Evolutionary conservation across 2,113 vertebrate genomes (phyloP).

Genomic region (Brachionichthys hirsutus): DNA sequence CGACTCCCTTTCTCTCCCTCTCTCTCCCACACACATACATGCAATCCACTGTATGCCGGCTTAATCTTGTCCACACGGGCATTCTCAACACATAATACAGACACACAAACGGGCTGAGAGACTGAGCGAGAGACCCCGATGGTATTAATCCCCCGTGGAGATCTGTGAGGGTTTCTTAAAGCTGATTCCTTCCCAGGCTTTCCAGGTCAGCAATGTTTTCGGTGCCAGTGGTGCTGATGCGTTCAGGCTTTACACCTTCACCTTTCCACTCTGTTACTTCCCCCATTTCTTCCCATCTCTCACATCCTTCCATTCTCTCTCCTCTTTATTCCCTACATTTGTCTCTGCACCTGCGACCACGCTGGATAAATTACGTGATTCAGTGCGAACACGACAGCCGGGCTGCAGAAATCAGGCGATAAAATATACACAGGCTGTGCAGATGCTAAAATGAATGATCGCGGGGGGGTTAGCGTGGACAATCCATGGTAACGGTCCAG

Average conservation of each 20-base stretch:
- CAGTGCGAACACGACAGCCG: background rate
- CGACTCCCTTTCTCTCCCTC: conserved; percentile 11
- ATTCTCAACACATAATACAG: conserved; percentile 12
- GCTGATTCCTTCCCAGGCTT: conserved; percentile 65
- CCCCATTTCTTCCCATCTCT: conserved; percentile 42
- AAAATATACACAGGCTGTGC: background rate
- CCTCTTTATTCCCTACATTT: conserved; percentile 12
- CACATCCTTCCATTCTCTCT: conserved; percentile 8
- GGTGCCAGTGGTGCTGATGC: conserved; percentile 53
- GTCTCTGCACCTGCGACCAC: background rate
- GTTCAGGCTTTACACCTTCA: conserved; percentile 63
- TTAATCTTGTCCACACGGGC: conserved; percentile 23
- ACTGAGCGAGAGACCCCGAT: conserved; percentile 45
- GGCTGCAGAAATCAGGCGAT: background rate
- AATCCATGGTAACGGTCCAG: too few species aligned
- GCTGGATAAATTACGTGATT: conserved; percentile 9
- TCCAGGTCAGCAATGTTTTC: conserved; percentile 71
- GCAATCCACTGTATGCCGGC: conserved; percentile 15
- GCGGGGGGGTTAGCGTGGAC: too few species aligned
- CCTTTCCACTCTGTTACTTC: conserved; percentile 69
- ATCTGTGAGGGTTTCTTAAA: conserved; percentile 67
- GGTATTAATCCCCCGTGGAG: conserved; percentile 63
- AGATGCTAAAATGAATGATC: too few species aligned
- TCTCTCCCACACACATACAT: conserved; percentile 27
- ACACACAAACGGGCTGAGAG: conserved; percentile 29